Conservation (phyloP, 2,888 invertebrate species). For the Euproctis similis region DNA sequence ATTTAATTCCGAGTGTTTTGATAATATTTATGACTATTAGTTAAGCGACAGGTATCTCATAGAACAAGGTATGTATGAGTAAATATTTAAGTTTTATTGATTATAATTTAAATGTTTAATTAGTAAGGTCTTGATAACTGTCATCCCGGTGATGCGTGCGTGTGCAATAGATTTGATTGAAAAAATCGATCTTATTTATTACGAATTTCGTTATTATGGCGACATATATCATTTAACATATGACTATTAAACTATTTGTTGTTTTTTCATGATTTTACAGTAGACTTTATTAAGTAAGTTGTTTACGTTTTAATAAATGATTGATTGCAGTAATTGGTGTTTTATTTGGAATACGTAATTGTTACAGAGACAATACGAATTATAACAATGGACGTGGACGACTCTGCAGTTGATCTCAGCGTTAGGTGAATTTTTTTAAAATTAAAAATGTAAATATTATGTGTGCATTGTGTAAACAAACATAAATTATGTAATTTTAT, state of each 20-base stretch:
- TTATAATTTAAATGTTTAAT: background rate
- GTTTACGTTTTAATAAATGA: conserved; percentile 30
- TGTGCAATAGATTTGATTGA: conserved; percentile 36
- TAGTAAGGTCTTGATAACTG: conserved; percentile 30
- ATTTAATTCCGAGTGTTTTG: too few species aligned
- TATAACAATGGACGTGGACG: conserved; percentile 89
- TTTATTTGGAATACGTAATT: conserved; percentile 32
- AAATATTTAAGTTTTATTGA: too few species aligned
- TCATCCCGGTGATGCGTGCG: conserved; percentile 46
- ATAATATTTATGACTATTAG: too few species aligned
- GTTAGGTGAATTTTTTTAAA: conserved; percentile 76
- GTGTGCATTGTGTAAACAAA: too few species aligned
- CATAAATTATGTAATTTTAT: conserved; percentile 26
- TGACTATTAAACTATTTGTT: too few species aligned
- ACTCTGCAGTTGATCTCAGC: conserved; percentile 91
- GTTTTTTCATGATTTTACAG: conserved; percentile 4
- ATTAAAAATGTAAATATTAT: conserved; percentile 11
- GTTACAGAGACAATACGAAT: conserved; percentile 32
- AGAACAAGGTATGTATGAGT: too few species aligned
- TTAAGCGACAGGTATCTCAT: too few species aligned
- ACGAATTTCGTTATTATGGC: conserved; percentile 21
- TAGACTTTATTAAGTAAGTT: conserved; percentile 6
- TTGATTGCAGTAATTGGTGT: conserved; percentile 25
- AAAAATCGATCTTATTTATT: conserved; percentile 31
- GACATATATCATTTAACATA: conserved; percentile 12